phyloP scores from a whole-genome alignment of 1,140 invertebrate species.

The Drosophila albomicans region DNA sequence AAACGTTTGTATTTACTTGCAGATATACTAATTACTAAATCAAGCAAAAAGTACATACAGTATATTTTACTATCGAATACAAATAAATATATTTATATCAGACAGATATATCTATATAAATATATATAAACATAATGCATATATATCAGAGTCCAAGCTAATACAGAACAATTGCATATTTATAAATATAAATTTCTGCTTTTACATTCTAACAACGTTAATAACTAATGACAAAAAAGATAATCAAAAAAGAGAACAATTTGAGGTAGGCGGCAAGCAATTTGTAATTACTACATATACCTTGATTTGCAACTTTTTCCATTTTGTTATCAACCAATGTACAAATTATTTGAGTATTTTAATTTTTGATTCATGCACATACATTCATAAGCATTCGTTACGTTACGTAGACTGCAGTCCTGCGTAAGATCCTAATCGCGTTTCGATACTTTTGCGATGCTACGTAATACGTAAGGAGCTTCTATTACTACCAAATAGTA shows the following conservation, averaged over 20 bases:
- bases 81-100: conserved; percentile 39
- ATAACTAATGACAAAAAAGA: conserved; percentile 41
- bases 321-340: conserved; percentile 16
- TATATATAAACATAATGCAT: conserved; percentile 29
- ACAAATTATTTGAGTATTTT: conserved; percentile 7
- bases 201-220: conserved; percentile 76
- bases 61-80: conserved; percentile 73
- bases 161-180: conserved; percentile 57
- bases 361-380: conserved; percentile 13
- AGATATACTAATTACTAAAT: conserved; percentile 81
- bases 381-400: conserved; percentile 9
- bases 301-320: conserved; percentile 20
- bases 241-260: conserved; percentile 54
- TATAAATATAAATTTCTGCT: conserved; percentile 70
- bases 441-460: conserved; percentile 11
- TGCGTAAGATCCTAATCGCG: conserved; percentile 11
- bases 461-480: no score
- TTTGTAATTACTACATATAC: conserved; percentile 38
- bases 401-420: neutral
- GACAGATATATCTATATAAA: neutral
- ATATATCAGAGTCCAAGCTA: conserved; percentile 42
- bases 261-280: conserved; percentile 66
- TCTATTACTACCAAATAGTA: conserved; percentile 2
- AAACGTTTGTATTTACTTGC: conserved; percentile 79
- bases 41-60: conserved; percentile 70